Evolutionary conservation across 2,797 vertebrate species (phyloP), one percentile per base, ranked within the genome.

Genomic region (Eidolon dupreanum): DNA sequence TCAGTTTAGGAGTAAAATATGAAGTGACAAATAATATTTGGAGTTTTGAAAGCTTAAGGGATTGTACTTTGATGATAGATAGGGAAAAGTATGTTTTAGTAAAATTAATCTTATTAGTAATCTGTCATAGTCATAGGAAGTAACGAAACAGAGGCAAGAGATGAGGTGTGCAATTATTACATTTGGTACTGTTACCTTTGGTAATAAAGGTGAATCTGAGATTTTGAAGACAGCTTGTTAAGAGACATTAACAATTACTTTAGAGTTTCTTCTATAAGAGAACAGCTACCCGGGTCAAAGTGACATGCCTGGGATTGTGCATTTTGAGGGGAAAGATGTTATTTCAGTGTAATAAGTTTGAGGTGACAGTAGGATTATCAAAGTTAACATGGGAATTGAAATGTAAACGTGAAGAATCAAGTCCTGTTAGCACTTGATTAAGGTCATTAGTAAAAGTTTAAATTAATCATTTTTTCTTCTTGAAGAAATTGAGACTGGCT

Each of bases 371-470:
- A 11, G 9, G 17, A 53, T 68, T 82, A 36, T 78, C 31, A 87
- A 38, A 90, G 38, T 43, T 55, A 90, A 68, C 16, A 1, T 57
- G 41, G 65, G 10, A 91, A 88, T 92, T 78, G 24, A 66, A 24
- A 55, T 96, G 49, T 93, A 68, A 12, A 79, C 38, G 38, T 68
- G 38, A 89, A 89, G 49, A 94, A 26, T 57, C 43, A 36, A 8
- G 0, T 92, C 74, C 8, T 78, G 31, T 66, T 77, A 75, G 59
- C 11, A 57, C 5, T 82, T 95, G 38, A 41, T 83, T 51, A 85
- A 85, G 19, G 12, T 93, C 15, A 68, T 88, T 63, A 74, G 11
- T 73, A 86, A 84, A 94, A 73, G 31, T 92, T 90, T 93, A 61
- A 88, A 70, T 85, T 63, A 87, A 53, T 88, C 17, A 20, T 90